phyloP scores from a whole-genome alignment of 1,140 invertebrate species.

The Notospermus geniculatus region DNA sequence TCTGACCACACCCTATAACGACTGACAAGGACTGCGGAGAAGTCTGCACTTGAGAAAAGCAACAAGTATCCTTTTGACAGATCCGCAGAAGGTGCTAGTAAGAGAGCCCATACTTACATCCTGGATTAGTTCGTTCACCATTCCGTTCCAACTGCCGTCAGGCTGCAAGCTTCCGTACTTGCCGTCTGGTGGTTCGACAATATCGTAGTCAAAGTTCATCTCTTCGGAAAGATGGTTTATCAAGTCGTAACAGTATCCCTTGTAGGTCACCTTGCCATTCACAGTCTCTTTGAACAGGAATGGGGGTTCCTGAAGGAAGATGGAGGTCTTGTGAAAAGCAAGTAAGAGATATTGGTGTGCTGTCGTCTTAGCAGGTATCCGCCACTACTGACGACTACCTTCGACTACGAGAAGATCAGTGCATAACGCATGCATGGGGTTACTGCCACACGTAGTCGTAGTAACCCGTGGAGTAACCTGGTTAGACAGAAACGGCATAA shows the following conservation, averaged over 20 bases:
- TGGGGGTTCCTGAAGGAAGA: slow-evolving; percentile 70
- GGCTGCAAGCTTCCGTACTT: slow-evolving; percentile 83
- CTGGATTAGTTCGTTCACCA: slow-evolving; percentile 85
- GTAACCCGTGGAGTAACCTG: not conserved
- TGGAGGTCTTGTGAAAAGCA: not conserved
- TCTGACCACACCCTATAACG: too few species aligned
- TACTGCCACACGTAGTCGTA: too few species aligned
- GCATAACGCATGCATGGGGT: too few species aligned
- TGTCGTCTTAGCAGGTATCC: not conserved
- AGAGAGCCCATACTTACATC: slow-evolving; percentile 59
- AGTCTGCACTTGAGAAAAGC: not conserved
- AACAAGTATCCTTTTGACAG: not conserved
- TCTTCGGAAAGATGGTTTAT: slow-evolving; percentile 79
- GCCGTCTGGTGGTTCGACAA: slow-evolving; percentile 73
- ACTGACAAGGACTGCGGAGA: too few species aligned
- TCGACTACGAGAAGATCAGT: too few species aligned
- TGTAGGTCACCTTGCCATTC: slow-evolving; percentile 60
- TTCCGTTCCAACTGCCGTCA: slow-evolving; percentile 79
- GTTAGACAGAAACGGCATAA: not conserved
- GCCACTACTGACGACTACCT: too few species aligned
- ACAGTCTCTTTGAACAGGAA: slow-evolving; percentile 66
- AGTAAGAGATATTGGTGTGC: not conserved
- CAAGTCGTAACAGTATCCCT: slow-evolving; percentile 91
- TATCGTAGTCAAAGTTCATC: slow-evolving; percentile 85
- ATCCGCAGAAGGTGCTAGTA: not conserved